Evolutionary conservation across 1,140 invertebrate species (phyloP).

Genomic region (Trichogramma pretiosum): DNA sequence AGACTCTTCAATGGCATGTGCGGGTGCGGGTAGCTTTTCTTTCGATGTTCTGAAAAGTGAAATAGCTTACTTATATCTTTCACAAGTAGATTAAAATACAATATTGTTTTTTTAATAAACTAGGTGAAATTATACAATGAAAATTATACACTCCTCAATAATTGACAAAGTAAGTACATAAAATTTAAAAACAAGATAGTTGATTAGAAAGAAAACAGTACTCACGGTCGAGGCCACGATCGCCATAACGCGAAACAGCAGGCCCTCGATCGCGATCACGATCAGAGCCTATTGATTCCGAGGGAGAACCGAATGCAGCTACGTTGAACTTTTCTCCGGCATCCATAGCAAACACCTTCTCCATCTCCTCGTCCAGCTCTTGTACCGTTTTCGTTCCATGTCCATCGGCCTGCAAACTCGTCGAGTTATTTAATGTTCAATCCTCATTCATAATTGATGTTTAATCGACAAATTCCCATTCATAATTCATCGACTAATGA

Average conservation of each 20-base stretch:
- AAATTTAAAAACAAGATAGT: background rate
- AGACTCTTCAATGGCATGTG: slow-evolving; percentile 54
- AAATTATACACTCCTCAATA: background rate
- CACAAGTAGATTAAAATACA: too few species aligned
- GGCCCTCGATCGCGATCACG: slow-evolving; percentile 44
- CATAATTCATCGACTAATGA: too few species aligned
- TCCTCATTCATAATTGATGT: too few species aligned
- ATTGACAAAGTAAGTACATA: background rate
- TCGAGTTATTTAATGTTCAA: too few species aligned
- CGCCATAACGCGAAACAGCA: slow-evolving; percentile 42
- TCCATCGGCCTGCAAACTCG: slow-evolving; percentile 41
- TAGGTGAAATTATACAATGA: background rate
- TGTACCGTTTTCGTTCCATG: slow-evolving; percentile 55
- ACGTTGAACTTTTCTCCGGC: slow-evolving; percentile 55
- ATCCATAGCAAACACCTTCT: slow-evolving; percentile 61
- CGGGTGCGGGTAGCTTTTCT: slow-evolving; percentile 57
- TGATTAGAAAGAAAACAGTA: slow-evolving; percentile 14
- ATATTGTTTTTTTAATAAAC: background rate
- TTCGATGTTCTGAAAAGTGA: slow-evolving; percentile 49
- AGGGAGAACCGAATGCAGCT: slow-evolving; percentile 47
- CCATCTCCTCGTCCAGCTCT: slow-evolving; percentile 68
- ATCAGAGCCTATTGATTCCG: slow-evolving; percentile 43
- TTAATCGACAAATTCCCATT: too few species aligned
- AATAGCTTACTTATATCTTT: background rate
- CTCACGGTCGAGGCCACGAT: slow-evolving; percentile 48